A percentile compares a stretch with the other conserved stretches of the same genome.
Conservation (phyloP, 2,797 vertebrate genomes). For the Artibeus lituratus region DNA sequence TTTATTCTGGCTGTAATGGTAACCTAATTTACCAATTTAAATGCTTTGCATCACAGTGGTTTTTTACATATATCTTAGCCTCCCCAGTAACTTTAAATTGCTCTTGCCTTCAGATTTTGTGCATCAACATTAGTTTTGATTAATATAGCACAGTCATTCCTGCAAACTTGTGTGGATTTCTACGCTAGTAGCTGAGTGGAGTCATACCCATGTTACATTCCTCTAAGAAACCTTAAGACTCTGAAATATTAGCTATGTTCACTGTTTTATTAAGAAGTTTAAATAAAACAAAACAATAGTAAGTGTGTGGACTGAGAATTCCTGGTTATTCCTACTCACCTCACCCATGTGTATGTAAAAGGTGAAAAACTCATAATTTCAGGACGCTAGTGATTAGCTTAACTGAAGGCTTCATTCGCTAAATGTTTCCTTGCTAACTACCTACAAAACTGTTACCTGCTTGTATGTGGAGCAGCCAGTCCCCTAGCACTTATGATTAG, state of each 20-base stretch:
- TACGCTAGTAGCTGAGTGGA: not conserved
- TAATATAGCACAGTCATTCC: not conserved
- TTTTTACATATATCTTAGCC: not conserved
- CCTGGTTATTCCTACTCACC: not conserved
- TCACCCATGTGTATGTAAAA: not conserved
- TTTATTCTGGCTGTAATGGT: slow-evolving; percentile 39
- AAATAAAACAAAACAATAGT: slow-evolving; percentile 31
- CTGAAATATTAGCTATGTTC: not conserved
- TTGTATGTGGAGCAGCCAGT: not conserved
- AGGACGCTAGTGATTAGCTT: not conserved
- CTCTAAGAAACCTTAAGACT: not conserved
- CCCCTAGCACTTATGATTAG: not conserved
- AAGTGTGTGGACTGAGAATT: not conserved
- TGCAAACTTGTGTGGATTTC: slow-evolving; percentile 4
- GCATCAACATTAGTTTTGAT: not conserved
- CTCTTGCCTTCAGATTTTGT: not conserved
- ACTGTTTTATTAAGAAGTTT: slow-evolving; percentile 3
- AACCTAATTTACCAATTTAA: slow-evolving; percentile 55
- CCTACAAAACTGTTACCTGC: not conserved
- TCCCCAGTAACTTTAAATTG: not conserved
- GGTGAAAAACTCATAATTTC: slow-evolving; percentile 17
- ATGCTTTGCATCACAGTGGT: slow-evolving; percentile 15
- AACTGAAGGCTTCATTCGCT: not conserved
- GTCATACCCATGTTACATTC: not conserved
- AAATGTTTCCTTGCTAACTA: not conserved